Base-by-base conservation (phyloP, 2,113 vertebrate species). In the Epinephelus fuscoguttatus region DNA sequence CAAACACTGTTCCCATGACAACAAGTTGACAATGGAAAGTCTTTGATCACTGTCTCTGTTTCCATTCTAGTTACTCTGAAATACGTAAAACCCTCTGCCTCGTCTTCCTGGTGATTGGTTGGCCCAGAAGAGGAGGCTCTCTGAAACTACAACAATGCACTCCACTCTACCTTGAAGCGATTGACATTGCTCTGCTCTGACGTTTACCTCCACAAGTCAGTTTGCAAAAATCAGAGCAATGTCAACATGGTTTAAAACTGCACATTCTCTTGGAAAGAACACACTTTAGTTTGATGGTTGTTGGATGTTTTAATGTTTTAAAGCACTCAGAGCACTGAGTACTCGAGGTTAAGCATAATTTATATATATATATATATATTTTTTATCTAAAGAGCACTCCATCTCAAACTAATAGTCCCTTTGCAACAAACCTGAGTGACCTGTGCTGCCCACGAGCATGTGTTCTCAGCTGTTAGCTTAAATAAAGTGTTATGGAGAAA, bases 1-100 rank as follows among this genome's bases (percentile, higher is more conserved):
- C 69, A 71, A 78, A 67, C 42, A 33, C 27, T 40, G 50, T 50
- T 62, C 67, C 40, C 19, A 72, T 53, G 40, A 61, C 7, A 18
- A 17, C 13, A 49, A 27, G 8, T 8, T 4, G 23, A 30, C 23
- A 12, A 30, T n/a, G 8, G 37, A 17, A n/a, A 56, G 4, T 5
- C 19, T 77, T 21, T 18, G 30, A 66, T 27, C 27, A 21, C 50
- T 37, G 19, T 52, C 72, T 62, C 72, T 53, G 1, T 53, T 76
- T 75, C 63, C 21, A 13, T 64, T 63, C 61, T 23, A 5, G 19
- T 18, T 37, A 30, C 8, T 63, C 47, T 52, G 50, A 52, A 62
- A 45, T 4, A n/a, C 18, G 50, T 21, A 9, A 49, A 30, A 27
- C 11, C 4, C 4, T 57, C 6, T 50, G 42, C 25, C 8, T 3